Conservation (phyloP, 2,797 vertebrate species). For the Gallinago stenura region DNA sequence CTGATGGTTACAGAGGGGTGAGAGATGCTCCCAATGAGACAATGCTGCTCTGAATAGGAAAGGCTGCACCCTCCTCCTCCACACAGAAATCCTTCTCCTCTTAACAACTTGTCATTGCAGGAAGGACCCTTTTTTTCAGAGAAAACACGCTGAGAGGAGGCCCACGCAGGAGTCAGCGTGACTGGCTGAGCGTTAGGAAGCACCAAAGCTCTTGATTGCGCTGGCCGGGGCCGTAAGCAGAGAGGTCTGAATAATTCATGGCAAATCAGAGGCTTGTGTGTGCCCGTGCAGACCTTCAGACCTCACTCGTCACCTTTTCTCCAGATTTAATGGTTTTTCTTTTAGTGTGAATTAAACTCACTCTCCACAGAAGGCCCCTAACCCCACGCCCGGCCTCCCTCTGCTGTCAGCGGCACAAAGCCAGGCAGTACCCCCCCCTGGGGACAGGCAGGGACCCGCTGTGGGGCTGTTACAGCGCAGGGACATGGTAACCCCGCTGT, state of each 20-base stretch:
- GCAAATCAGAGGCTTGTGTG: not conserved
- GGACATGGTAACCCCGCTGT: rapidly evolving
- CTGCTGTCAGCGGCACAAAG: not conserved
- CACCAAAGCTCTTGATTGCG: rapidly evolving
- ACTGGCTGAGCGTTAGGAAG: not conserved
- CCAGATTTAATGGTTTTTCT: not conserved
- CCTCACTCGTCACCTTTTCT: not conserved
- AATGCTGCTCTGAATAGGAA: not conserved
- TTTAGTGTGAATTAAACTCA: not conserved
- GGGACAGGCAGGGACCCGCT: not conserved
- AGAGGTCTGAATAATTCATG: not conserved
- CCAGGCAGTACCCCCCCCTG: not conserved
- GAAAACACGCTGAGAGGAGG: not conserved
- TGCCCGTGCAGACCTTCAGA: not conserved
- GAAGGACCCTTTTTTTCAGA: not conserved
- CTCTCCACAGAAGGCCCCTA: not conserved
- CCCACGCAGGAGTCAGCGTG: not conserved
- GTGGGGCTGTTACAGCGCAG: rapidly evolving
- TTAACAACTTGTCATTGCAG: not conserved
- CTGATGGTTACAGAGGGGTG: not conserved
- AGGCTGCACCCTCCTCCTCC: not conserved
- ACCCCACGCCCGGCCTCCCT: not conserved
- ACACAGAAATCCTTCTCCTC: not conserved
- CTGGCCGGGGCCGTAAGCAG: not conserved
- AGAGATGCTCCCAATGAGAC: not conserved